phyloP scores from a whole-genome alignment of 2,113 vertebrate genomes.

The Mesitornis unicolor region DNA sequence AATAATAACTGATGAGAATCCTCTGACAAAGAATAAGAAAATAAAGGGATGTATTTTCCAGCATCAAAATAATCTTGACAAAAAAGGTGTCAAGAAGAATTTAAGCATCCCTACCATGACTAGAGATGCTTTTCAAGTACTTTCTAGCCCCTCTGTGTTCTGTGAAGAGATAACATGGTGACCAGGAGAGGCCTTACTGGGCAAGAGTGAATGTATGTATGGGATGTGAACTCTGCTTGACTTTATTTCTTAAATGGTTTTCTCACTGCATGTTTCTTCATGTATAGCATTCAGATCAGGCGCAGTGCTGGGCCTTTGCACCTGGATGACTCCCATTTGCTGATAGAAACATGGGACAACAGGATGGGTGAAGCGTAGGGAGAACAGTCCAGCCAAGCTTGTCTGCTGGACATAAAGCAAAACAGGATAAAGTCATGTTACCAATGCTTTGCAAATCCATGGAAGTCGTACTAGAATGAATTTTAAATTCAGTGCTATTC shows the following conservation, averaged over 20 bases:
- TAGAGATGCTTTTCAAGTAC: background rate
- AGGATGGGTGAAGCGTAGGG: background rate
- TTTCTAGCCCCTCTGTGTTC: background rate
- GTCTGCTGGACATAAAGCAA: background rate
- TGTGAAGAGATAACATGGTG: background rate
- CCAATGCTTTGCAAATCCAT: background rate
- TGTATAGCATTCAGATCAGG: background rate
- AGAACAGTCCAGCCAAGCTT: background rate
- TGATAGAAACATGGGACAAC: background rate
- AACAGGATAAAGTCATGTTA: background rate
- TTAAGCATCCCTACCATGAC: background rate
- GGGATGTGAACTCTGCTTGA: background rate
- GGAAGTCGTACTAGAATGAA: background rate
- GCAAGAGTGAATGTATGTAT: background rate
- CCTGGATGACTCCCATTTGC: background rate
- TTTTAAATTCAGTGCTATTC: background rate
- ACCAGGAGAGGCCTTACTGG: background rate
- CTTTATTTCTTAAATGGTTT: background rate
- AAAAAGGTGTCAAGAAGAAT: background rate
- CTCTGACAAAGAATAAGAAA: background rate
- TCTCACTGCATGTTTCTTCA: background rate
- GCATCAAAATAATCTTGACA: background rate
- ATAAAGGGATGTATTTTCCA: background rate
- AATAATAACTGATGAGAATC: background rate
- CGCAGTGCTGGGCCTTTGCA: background rate